A percentile compares a stretch with the other conserved stretches of the same genome.
Conservation (phyloP, 2,797 vertebrate genomes). For the Megalops cyprinoides region DNA sequence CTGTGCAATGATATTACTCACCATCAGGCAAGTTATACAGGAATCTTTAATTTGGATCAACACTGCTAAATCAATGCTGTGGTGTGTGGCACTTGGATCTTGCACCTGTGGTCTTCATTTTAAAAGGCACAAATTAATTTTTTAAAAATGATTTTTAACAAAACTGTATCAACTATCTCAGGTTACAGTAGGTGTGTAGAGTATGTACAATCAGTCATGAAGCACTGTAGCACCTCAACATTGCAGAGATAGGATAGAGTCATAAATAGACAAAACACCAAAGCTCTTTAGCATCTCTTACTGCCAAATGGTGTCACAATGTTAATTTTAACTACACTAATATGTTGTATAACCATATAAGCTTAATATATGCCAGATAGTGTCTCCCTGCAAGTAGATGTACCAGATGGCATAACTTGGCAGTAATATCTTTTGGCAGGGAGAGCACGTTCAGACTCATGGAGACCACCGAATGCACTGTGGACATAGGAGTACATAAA, state of each 20-base stretch:
- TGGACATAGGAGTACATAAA: not conserved
- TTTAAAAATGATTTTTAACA: not conserved
- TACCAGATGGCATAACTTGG: slow-evolving; percentile 35
- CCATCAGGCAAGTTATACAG: too few species aligned
- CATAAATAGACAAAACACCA: slow-evolving; percentile 22
- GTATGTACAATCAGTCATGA: not conserved
- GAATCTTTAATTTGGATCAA: too few species aligned
- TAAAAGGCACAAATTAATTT: not conserved
- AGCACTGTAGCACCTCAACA: not conserved
- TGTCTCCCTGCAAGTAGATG: slow-evolving; percentile 20
- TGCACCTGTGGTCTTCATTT: too few species aligned
- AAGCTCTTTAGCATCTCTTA: slow-evolving; percentile 24
- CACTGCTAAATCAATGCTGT: too few species aligned
- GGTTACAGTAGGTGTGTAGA: not conserved
- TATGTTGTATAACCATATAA: slow-evolving; percentile 36
- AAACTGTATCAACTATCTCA: too few species aligned
- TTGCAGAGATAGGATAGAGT: not conserved
- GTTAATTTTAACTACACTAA: slow-evolving; percentile 34
- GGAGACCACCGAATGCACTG: slow-evolving; percentile 22
- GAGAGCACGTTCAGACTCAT: slow-evolving; percentile 16
- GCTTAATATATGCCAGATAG: slow-evolving; percentile 35
- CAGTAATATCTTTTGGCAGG: slow-evolving; percentile 29
- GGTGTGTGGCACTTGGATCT: too few species aligned
- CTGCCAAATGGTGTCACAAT: slow-evolving; percentile 28
- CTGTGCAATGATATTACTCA: too few species aligned